phyloP scores from a whole-genome alignment of 2,888 invertebrate genomes.

The Brachynemurus nebulosus region DNA sequence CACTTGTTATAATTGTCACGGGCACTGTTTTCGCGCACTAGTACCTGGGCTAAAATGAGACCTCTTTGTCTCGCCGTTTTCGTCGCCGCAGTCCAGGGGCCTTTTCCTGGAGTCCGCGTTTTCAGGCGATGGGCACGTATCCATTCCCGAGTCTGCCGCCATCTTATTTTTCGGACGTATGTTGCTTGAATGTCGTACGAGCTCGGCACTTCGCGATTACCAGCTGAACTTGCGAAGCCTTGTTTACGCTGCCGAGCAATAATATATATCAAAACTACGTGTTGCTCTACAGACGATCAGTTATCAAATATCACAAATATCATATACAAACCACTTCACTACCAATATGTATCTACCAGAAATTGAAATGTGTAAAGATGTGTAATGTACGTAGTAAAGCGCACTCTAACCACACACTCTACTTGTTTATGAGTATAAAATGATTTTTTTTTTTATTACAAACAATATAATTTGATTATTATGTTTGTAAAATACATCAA shows the following conservation, averaged over 20 bases:
- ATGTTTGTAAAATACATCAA: too few species aligned
- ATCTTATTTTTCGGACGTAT: slow-evolving; percentile 42
- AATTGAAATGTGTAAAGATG: too few species aligned
- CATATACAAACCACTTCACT: too few species aligned
- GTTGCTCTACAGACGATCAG: background rate
- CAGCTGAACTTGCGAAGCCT: background rate
- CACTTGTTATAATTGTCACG: slow-evolving; percentile 7
- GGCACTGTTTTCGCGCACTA: slow-evolving; percentile 25
- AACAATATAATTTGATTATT: too few species aligned
- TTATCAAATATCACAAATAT: background rate
- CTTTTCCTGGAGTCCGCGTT: slow-evolving; percentile 82
- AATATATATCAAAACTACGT: slow-evolving; percentile 1
- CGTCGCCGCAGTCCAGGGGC: slow-evolving; percentile 74
- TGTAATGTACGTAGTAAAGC: background rate
- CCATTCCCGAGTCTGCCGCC: slow-evolving; percentile 89
- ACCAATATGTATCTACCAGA: too few species aligned
- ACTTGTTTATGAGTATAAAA: too few species aligned
- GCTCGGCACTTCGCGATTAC: slow-evolving; percentile 5
- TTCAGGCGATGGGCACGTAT: slow-evolving; percentile 88
- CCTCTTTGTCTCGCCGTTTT: slow-evolving; percentile 78
- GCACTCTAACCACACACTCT: background rate
- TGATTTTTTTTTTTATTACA: too few species aligned
- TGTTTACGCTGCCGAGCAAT: slow-evolving; percentile 1
- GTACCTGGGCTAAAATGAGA: slow-evolving; percentile 84
- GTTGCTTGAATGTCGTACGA: slow-evolving; percentile 18